phyloP scores from a whole-genome alignment of 2,888 invertebrate species.

The Ditula angustiorana region DNA sequence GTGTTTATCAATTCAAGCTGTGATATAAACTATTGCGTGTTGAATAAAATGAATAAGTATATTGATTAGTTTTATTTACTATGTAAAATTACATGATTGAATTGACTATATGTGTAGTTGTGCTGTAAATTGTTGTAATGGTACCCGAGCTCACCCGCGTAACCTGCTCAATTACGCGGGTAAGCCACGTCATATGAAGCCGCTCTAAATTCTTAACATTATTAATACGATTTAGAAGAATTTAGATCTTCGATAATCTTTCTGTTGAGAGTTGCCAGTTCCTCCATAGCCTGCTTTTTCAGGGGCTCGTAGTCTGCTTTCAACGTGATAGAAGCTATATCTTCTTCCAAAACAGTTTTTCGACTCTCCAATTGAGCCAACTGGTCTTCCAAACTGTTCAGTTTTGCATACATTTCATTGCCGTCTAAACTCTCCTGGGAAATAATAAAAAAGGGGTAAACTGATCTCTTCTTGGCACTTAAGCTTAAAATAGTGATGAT shows the following conservation, averaged over 20 bases:
- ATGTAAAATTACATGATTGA: neutral
- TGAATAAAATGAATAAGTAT: slow-evolving; percentile 46
- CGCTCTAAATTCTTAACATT: neutral
- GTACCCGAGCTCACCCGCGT: too few species aligned
- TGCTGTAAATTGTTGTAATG: too few species aligned
- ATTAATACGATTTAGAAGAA: slow-evolving; percentile 67
- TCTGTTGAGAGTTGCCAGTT: slow-evolving; percentile 84
- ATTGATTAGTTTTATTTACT: slow-evolving; percentile 30
- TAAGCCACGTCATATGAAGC: too few species aligned
- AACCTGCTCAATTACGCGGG: too few species aligned
- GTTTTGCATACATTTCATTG: slow-evolving; percentile 89
- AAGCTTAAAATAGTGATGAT: too few species aligned
- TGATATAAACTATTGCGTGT: slow-evolving; percentile 67
- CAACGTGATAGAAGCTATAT: slow-evolving; percentile 87
- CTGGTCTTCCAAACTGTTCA: slow-evolving; percentile 89
- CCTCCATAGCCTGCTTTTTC: slow-evolving; percentile 84
- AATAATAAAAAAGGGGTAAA: slow-evolving; percentile 13
- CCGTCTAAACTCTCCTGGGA: slow-evolving; percentile 86
- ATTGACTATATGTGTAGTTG: neutral
- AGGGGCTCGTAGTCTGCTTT: slow-evolving; percentile 89
- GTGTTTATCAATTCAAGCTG: slow-evolving; percentile 48
- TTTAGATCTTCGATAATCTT: slow-evolving; percentile 80
- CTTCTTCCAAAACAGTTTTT: slow-evolving; percentile 88
- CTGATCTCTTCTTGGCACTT: too few species aligned
- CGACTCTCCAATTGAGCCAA: slow-evolving; percentile 88